Evolutionary conservation across 2,797 vertebrate genomes (phyloP).

Genomic region (Cirrhinus molitorella): DNA sequence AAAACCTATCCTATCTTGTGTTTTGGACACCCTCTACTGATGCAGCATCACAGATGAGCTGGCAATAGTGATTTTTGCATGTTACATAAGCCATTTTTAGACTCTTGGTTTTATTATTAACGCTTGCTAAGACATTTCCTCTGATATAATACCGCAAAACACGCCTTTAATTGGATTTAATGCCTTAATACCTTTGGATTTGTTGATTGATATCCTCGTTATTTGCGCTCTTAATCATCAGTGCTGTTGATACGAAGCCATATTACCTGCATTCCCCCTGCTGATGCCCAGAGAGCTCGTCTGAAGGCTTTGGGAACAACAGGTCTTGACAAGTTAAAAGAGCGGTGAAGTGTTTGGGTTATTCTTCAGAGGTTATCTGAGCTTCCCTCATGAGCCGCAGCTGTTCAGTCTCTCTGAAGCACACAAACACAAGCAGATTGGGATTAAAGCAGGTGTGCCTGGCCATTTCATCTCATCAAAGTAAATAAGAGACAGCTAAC

Average conservation of each 20-base stretch:
- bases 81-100: neutral
- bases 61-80: neutral
- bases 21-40: neutral
- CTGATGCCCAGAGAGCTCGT: conserved; percentile 8
- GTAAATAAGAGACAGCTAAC: neutral
- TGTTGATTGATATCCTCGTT: neutral
- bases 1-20: neutral
- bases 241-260: neutral
- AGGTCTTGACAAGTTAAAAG: conserved; percentile 64
- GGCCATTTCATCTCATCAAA: conserved; percentile 24
- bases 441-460: conserved; percentile 38
- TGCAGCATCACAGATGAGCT: neutral
- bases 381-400: conserved; percentile 56
- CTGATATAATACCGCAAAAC: neutral
- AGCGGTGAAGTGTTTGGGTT: conserved; percentile 62
- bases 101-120: neutral
- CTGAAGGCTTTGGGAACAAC: conserved; percentile 41
- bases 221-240: neutral
- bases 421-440: conserved; percentile 23
- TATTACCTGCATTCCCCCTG: neutral
- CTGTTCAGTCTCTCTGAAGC: conserved; percentile 49
- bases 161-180: neutral
- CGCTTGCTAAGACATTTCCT: neutral
- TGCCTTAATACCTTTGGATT: neutral
- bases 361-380: conserved; percentile 55